A percentile compares a stretch with the other conserved stretches of the same genome.
phyloP scores from a whole-genome alignment of 2,113 vertebrate genomes.

The Pterocles burchelli region DNA sequence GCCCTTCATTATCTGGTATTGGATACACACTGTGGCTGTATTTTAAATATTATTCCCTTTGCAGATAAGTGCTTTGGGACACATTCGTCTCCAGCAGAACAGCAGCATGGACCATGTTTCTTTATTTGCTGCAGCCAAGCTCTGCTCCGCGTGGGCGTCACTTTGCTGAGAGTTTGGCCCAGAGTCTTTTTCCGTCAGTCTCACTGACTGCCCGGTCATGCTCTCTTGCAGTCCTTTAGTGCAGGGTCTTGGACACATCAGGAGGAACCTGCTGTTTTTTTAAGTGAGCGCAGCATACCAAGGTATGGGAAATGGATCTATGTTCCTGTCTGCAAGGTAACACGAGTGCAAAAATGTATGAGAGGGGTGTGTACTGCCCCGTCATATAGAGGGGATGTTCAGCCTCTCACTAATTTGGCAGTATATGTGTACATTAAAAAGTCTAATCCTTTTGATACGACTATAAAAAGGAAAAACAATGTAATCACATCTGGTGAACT shows the following conservation, averaged over 20 bases:
- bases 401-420: background rate
- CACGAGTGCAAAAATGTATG: accelerated
- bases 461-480: background rate
- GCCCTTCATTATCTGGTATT: background rate
- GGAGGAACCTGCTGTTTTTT: background rate
- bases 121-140: background rate
- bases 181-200: background rate
- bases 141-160: accelerated
- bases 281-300: background rate
- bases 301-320: background rate
- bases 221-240: background rate
- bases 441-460: background rate
- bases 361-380: background rate
- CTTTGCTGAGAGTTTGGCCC: background rate
- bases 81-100: background rate
- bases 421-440: background rate
- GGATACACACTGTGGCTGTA: background rate
- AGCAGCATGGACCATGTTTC: background rate
- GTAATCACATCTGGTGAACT: slow-evolving; percentile 12
- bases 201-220: background rate
- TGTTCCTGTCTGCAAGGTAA: background rate
- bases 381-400: accelerated
- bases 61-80: background rate
- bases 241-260: background rate
- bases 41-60: background rate